These are phyloP conservation scores for Melanotaenia pygmaea DNA, from an alignment of 2,797 vertebrate genomes.

Conservation along the genomic window DNA sequence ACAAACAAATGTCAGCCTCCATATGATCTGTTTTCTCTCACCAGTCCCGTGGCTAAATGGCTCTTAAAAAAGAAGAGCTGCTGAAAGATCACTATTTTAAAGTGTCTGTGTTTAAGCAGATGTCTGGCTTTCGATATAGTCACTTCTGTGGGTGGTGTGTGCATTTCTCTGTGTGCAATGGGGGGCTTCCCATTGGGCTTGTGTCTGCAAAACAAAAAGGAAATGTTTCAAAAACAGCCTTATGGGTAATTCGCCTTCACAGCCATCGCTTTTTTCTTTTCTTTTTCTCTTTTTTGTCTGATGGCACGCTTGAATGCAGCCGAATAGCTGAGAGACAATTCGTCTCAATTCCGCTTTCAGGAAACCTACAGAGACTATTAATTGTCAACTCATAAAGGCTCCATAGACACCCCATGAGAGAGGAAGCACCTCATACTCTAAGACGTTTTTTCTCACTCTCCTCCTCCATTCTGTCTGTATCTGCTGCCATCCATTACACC, in stretches of 20 bases:
- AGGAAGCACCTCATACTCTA: slow-evolving; percentile 58
- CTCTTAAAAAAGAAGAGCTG: slow-evolving; percentile 40
- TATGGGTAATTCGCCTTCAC: slow-evolving; percentile 68
- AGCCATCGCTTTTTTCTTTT: slow-evolving; percentile 60
- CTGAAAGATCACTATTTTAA: slow-evolving; percentile 57
- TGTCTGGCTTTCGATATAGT: slow-evolving; percentile 39
- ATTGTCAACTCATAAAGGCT: slow-evolving; percentile 77
- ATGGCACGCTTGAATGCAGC: slow-evolving; percentile 78
- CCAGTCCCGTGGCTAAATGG: slow-evolving; percentile 7
- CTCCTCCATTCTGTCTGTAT: slow-evolving; percentile 37
- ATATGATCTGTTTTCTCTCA: slow-evolving; percentile 67
- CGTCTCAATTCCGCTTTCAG: slow-evolving; percentile 80
- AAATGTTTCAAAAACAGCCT: slow-evolving; percentile 72
- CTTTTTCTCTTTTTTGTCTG: slow-evolving; percentile 62
- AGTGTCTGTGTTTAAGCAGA: slow-evolving; percentile 45
- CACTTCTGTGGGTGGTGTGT: slow-evolving; percentile 31
- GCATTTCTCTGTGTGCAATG: slow-evolving; percentile 7
- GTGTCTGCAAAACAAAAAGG: slow-evolving; percentile 65
- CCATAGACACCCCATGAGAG: slow-evolving; percentile 54
- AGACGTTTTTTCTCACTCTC: slow-evolving; percentile 38
- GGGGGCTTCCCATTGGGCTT: slow-evolving; percentile 45
- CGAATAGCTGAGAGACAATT: slow-evolving; percentile 80
- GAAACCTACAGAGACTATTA: slow-evolving; percentile 78
- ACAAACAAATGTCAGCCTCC: slow-evolving; percentile 66
- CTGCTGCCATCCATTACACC: slow-evolving; percentile 68